Evolutionary conservation across 2,113 vertebrate species (phyloP).

Genomic region (Hoplias malabaricus): DNA sequence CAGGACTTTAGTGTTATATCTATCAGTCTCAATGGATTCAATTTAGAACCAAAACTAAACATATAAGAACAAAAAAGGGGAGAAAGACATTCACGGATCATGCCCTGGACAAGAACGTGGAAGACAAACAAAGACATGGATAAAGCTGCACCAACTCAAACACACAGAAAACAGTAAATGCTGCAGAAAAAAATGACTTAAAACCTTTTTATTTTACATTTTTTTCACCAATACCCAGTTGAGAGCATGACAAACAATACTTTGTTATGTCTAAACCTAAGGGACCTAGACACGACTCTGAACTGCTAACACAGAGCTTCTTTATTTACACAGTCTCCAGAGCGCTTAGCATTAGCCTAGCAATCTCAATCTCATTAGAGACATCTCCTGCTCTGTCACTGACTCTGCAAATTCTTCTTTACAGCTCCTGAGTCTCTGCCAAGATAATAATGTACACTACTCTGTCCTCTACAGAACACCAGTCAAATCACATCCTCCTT

Average conservation of each 20-base stretch:
- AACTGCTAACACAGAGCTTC: neutral
- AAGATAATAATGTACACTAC: constrained; percentile 27
- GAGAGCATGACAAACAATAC: neutral
- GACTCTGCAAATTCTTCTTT: constrained; percentile 24
- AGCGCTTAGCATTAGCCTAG: constrained; percentile 22
- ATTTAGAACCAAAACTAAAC: neutral
- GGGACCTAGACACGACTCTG: constrained; percentile 8
- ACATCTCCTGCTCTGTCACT: neutral
- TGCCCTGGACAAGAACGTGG: too few species aligned
- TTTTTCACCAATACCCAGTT: neutral
- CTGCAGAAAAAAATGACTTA: neutral
- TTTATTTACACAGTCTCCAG: constrained; percentile 8
- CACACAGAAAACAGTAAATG: neutral
- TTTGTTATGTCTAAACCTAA: neutral
- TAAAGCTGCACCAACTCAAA: neutral
- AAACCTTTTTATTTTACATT: neutral
- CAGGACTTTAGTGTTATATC: neutral
- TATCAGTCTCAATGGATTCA: neutral
- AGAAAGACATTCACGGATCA: neutral
- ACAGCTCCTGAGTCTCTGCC: neutral
- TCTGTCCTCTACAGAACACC: neutral
- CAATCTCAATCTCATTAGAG: constrained; percentile 38
- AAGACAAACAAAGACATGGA: neutral
- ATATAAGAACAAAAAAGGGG: neutral
- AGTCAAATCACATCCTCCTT: neutral